Evolutionary conservation across 2,888 invertebrate species (phyloP), one percentile per base, ranked within the genome.

Genomic region (Zhengitettix transpicula): DNA sequence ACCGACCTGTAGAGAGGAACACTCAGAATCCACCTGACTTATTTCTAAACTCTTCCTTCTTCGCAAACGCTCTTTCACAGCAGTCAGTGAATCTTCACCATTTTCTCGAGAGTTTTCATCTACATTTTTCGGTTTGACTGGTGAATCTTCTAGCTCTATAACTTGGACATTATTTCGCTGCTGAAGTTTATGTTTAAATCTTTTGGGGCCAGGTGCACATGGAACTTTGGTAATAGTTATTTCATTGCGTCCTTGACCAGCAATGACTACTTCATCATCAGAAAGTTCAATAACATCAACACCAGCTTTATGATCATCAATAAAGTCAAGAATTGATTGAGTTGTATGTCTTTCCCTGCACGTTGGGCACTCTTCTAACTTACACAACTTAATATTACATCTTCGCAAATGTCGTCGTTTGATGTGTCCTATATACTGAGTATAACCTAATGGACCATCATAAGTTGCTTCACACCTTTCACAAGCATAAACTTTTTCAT

Each of bases 261-360:
- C 64, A 57, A 64, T 61, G 41, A 64, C 64, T 42, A 62, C 62
- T 52, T 66, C 66, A 56, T 66, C 66, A 51, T 65, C 66, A 40
- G 65, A 65, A 15, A 66, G 62, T 58, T 66, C 66, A 52, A 66
- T 65, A 16, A 66, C 63, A 58, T 65, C 65, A 10, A 65, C 66
- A 42, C 64, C 62, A 52, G 58, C 56, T 42, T 59, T 59, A 40
- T 55, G 55, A 1, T 63, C 61, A 17, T 61, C 60, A 15, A 63
- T 16, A 51, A 40, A 58, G 40, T 62, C 60, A 12, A 61, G 52
- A 42, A 63, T 56, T 2, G 52, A 56, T 53, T 58, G 44, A 16
- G 63, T 61, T 8, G 60, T 44, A 51, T 61, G 58, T 40, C 58
- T 57, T 15, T 58, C 55, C 47, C 58, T 61, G 55, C 65, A 65